These are phyloP conservation scores for Pachliopta kotzebuea DNA, from an alignment of 2,888 invertebrate genomes.

Conservation along the genomic window DNA sequence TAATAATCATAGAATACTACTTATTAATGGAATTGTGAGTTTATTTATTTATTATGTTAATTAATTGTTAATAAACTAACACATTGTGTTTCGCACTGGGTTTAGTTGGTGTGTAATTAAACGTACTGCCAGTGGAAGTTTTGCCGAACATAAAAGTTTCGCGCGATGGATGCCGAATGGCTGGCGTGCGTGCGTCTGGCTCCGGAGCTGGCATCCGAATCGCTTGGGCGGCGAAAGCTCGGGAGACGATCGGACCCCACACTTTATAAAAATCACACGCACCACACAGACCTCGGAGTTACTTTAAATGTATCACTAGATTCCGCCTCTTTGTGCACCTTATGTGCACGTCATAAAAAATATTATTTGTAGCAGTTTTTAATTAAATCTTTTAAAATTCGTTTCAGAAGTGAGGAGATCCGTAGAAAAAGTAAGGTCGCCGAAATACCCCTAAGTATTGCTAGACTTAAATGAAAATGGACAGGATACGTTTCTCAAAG, in stretches of 20 bases:
- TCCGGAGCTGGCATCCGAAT: conserved; percentile 44
- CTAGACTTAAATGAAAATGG: too few species aligned
- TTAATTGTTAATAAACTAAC: not conserved
- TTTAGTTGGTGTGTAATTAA: not conserved
- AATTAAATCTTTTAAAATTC: too few species aligned
- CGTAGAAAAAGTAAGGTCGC: too few species aligned
- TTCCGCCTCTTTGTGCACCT: conserved; percentile 2
- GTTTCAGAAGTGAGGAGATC: too few species aligned
- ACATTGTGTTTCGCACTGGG: not conserved
- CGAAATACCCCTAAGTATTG: too few species aligned
- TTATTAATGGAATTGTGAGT: not conserved
- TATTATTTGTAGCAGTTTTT: too few species aligned
- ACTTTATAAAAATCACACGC: conserved; percentile 4
- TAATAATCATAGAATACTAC: not conserved
- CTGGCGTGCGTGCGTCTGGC: conserved; percentile 43
- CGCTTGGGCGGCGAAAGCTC: conserved; percentile 43
- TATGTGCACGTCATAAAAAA: conserved; percentile 3
- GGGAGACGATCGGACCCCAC: conserved; percentile 19
- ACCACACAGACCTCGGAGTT: conserved; percentile 2
- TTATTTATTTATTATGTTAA: not conserved
- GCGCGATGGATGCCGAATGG: conserved; percentile 14
- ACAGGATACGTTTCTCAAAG: too few species aligned
- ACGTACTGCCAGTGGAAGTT: conserved; percentile 1
- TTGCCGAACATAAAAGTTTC: conserved; percentile 1
- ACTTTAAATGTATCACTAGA: conserved; percentile 8